Conservation (phyloP, 1,140 invertebrate genomes). For the Gyrodactylus salaris region DNA sequence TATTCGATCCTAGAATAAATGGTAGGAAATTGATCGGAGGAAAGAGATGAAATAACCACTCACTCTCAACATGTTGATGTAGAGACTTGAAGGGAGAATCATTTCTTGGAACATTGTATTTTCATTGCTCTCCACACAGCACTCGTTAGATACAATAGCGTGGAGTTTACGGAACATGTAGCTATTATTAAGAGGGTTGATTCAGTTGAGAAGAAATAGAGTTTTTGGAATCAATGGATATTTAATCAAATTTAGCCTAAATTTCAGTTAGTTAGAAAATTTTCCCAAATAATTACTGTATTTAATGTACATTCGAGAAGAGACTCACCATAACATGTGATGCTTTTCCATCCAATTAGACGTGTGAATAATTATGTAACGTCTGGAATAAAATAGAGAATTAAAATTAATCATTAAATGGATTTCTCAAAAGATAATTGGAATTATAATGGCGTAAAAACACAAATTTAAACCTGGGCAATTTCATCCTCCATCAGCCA, state of each 20-base stretch:
- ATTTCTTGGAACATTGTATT: constrained; percentile 3
- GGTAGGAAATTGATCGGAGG: not conserved
- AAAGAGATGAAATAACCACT: not conserved
- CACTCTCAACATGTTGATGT: not conserved
- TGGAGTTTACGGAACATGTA: constrained; percentile 3
- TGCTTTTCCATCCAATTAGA: not conserved
- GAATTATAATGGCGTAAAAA: too few species aligned
- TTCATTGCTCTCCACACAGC: not conserved
- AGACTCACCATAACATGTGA: not conserved
- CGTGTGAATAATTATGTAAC: not conserved
- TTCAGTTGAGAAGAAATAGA: too few species aligned
- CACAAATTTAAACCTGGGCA: too few species aligned
- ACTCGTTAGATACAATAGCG: not conserved
- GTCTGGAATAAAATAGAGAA: not conserved
- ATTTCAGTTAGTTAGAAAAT: too few species aligned
- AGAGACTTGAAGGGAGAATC: not conserved
- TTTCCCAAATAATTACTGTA: not conserved
- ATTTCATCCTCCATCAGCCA: too few species aligned
- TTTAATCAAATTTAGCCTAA: too few species aligned
- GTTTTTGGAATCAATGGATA: too few species aligned
- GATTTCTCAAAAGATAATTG: too few species aligned
- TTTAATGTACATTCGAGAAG: not conserved
- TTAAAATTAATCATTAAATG: too few species aligned
- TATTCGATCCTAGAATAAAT: not conserved
- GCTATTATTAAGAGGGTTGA: not conserved